These are phyloP conservation scores for Galleria mellonella DNA, from an alignment of 1,140 invertebrate species.

Conservation along the genomic window DNA sequence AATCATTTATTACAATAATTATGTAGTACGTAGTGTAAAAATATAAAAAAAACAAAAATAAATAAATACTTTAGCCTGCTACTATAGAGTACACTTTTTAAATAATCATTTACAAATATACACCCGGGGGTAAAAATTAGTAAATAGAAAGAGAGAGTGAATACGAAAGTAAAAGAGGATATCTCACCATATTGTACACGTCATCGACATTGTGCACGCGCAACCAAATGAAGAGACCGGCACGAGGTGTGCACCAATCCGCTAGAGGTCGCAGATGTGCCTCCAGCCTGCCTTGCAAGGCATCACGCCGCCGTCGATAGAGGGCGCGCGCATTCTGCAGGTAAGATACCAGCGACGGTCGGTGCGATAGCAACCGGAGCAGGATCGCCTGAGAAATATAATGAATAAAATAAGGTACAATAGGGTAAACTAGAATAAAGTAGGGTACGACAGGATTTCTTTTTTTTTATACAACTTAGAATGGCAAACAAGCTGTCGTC, in stretches of 20 bases:
- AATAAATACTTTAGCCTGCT: too few relatives aligned
- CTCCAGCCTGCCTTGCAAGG: conserved; percentile 56
- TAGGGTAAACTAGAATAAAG: too few relatives aligned
- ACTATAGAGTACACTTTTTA: too few relatives aligned
- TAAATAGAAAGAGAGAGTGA: too few relatives aligned
- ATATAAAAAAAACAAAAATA: too few relatives aligned
- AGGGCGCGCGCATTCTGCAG: conserved; percentile 76
- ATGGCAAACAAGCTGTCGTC: too few relatives aligned
- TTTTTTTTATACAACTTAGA: too few relatives aligned
- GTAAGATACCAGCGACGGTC: conserved; percentile 77
- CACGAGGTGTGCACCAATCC: conserved; percentile 79
- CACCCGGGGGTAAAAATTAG: too few relatives aligned
- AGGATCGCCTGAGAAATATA: conserved; percentile 72
- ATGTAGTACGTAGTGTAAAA: too few relatives aligned
- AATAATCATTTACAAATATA: too few relatives aligned
- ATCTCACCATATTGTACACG: conserved; percentile 81
- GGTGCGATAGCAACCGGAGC: conserved; percentile 79
- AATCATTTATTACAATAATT: not conserved
- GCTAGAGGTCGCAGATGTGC: conserved; percentile 78
- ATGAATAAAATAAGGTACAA: conserved; percentile 1
- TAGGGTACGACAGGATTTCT: too few relatives aligned
- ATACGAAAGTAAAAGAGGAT: too few relatives aligned
- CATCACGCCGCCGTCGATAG: conserved; percentile 79
- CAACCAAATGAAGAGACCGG: conserved; percentile 88
- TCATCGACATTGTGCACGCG: conserved; percentile 80